Conservation (phyloP, 1,140 invertebrate genomes). For the Heliothis virescens region DNA sequence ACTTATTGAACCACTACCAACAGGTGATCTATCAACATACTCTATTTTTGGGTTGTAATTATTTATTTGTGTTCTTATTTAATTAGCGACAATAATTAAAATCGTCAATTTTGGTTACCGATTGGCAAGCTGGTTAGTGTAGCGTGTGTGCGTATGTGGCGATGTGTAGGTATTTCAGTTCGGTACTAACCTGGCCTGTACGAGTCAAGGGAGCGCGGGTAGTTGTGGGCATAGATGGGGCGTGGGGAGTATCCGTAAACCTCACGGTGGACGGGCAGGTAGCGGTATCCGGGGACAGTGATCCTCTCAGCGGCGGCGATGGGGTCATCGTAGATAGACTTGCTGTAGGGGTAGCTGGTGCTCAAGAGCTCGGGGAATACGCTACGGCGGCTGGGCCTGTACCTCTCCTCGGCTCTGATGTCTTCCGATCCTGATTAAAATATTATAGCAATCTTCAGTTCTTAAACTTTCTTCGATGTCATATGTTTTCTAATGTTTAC, state of each 20-base stretch:
- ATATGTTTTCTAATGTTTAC: no score
- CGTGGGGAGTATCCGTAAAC: conserved; percentile 95
- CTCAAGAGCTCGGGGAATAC: conserved; percentile 90
- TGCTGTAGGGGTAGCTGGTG: conserved; percentile 88
- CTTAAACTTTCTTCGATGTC: no score
- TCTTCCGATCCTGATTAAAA: conserved; percentile 92
- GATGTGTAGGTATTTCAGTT: conserved; percentile 18
- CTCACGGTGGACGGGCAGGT: conserved; percentile 94
- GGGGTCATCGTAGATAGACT: conserved; percentile 95
- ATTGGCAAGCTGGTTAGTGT: conserved; percentile 55
- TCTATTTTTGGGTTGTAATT: conserved; percentile 30
- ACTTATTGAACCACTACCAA: conserved; percentile 34
- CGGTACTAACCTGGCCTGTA: conserved; percentile 94
- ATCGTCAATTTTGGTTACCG: conserved; percentile 15
- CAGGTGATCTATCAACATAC: conserved; percentile 42
- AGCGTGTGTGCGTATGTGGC: conserved; percentile 46
- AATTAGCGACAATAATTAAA: conserved; percentile 1
- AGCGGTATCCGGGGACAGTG: conserved; percentile 94
- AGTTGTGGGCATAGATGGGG: conserved; percentile 94
- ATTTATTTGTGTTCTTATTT: no score
- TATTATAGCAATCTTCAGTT: neutral
- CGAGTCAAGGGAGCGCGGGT: conserved; percentile 90
- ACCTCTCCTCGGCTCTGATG: conserved; percentile 93
- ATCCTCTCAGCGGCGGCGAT: conserved; percentile 92
- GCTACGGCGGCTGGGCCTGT: conserved; percentile 89